phyloP scores from a whole-genome alignment of 2,113 vertebrate species.

The Gadus macrocephalus region DNA sequence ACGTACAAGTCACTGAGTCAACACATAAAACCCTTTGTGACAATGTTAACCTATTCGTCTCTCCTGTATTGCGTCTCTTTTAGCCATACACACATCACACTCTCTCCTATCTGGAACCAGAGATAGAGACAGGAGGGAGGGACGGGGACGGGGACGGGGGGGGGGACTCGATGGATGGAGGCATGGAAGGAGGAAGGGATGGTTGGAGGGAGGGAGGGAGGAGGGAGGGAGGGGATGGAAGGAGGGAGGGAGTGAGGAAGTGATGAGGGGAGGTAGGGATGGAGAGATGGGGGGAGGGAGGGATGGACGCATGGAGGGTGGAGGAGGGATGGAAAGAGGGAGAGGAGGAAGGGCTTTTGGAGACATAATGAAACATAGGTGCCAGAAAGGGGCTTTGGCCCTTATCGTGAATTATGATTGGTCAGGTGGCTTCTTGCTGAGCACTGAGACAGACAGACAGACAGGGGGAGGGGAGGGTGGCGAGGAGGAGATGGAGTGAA shows the following conservation, averaged over 20 bases:
- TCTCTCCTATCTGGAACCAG: no score
- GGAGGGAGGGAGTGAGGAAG: neutral
- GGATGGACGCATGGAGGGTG: neutral
- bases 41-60: neutral
- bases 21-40: neutral
- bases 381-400: constrained; percentile 39
- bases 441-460: constrained; percentile 22
- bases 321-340: neutral
- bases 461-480: constrained; percentile 1
- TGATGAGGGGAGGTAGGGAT: neutral
- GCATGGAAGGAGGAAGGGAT: neutral
- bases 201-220: neutral
- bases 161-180: neutral
- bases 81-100: no score
- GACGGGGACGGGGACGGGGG: neutral
- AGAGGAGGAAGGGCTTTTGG: neutral
- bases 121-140: constrained; percentile 1
- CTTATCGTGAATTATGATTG: constrained; percentile 39
- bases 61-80: neutral
- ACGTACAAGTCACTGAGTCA: neutral
- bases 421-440: constrained; percentile 19
- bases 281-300: neutral
- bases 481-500: neutral
- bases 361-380: neutral
- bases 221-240: neutral